Evolutionary conservation across 2,113 vertebrate genomes (phyloP), one percentile per base, ranked within the genome.

Genomic region (Myotis brandtii): DNA sequence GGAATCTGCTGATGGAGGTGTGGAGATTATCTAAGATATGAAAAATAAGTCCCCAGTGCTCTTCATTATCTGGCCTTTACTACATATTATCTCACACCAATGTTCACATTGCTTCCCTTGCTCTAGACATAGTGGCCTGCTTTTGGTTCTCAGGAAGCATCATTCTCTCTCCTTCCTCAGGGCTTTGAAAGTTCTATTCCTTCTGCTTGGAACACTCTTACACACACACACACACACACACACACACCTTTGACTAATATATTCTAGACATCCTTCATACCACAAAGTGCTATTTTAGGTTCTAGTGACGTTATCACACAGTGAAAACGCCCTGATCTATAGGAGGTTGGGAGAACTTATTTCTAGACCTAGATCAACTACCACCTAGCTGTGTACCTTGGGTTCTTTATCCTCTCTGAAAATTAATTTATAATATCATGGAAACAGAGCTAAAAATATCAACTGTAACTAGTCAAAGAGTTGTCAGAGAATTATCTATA

Each of bases 371-470:
- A 32, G n/a, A 72, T 59, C 73, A 66, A 64, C 40, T 72, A 93
- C 62, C 56, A 30, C 59, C 12, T 59, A 84, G 27, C 27, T 91
- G 8, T 76, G 50, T 88, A 37, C 46, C 92, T 87, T 69, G 66
- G 12, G 46, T 95, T 84, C 27, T 94, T 96, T 88, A 50, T 34
- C 4, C 3, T 85, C 54, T 80, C 66, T 67, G 23, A 95, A 96
- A 86, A 89, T 84, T 88, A 73, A 89, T 86, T 56, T 66, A 83
- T 1, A 66, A 66, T 52, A 86, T 86, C 89, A 89, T 34, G 59
- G 90, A 89, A 67, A 83, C 5, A 87, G 43, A 89, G 18, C 67
- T 91, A 90, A 95, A 94, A 87, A 80, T 87, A 48, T 34, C 66
- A 85, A 59, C 23, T 69, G 6, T 46, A 50, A 34, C 18, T 52